A percentile compares a stretch with the other conserved stretches of the same genome.
phyloP scores from a whole-genome alignment of 2,113 vertebrate genomes.

The Perognathus longimembris region DNA sequence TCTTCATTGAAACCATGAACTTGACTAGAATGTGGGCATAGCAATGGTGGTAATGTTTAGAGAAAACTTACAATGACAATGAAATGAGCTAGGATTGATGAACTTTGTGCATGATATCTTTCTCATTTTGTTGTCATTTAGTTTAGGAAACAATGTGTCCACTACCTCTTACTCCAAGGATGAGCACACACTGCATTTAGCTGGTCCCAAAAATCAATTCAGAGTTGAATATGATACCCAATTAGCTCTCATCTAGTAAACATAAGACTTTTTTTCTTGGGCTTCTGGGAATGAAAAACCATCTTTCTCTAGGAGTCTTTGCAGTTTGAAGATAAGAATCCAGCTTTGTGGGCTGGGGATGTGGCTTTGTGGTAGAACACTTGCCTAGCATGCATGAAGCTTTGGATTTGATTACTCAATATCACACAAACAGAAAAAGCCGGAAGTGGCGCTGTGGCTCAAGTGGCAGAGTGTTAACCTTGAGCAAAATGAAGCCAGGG shows the following conservation, averaged over 20 bases:
- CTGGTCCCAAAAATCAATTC: not conserved
- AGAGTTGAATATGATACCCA: not conserved
- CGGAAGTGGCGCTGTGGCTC: no score
- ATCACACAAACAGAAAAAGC: no score
- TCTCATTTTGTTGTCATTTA: not conserved
- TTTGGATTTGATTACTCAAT: no score
- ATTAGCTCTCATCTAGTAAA: not conserved
- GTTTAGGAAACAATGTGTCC: not conserved
- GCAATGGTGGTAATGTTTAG: not conserved
- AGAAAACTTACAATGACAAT: not conserved
- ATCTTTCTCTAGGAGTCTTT: not conserved
- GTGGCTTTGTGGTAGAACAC: no score
- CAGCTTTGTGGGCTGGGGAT: no score
- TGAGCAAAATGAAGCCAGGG: no score
- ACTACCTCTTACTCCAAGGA: not conserved
- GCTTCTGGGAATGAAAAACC: not conserved
- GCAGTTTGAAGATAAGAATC: not conserved
- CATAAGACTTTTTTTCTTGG: not conserved
- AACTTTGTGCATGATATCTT: not conserved
- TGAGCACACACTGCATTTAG: not conserved
- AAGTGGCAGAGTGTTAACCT: no score
- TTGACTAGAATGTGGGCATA: not conserved
- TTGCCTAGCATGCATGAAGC: no score
- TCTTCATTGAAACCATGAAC: not conserved
- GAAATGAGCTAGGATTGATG: not conserved